phyloP scores from a whole-genome alignment of 2,113 vertebrate genomes.

The Oreochromis niloticus region DNA sequence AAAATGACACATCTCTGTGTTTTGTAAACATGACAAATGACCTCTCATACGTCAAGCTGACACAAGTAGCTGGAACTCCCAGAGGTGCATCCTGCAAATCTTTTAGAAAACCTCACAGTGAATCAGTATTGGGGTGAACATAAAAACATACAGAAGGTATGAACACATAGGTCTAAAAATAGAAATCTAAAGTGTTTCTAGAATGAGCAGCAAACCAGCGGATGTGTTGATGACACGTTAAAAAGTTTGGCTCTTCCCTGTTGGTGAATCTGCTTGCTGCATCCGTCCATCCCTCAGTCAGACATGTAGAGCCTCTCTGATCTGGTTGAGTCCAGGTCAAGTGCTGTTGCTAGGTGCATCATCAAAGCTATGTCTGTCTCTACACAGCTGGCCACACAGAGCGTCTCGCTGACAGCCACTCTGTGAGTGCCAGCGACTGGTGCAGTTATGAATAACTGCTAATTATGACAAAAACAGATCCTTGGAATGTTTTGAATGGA shows the following conservation, averaged over 20 bases:
- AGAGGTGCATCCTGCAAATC: neutral
- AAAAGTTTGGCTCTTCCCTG: neutral
- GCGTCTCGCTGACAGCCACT: neutral
- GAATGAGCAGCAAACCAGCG: neutral
- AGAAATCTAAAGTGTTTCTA: neutral
- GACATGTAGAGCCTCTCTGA: conserved; percentile 1
- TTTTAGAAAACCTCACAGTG: neutral
- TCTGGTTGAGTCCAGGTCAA: conserved; percentile 35
- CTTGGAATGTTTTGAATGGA: neutral
- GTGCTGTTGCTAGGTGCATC: conserved; percentile 23
- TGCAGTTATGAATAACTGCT: neutral
- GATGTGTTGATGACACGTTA: neutral
- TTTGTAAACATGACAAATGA: conserved; percentile 5
- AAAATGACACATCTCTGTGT: neutral
- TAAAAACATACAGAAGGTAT: neutral
- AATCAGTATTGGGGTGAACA: neutral
- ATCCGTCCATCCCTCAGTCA: neutral
- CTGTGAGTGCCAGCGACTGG: neutral
- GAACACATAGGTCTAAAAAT: neutral
- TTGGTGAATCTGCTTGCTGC: neutral
- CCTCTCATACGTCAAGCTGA: neutral
- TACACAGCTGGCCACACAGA: neutral
- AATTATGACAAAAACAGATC: neutral
- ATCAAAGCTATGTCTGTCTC: neutral
- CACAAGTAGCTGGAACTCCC: neutral